A percentile compares a stretch with the other conserved stretches of the same genome.
Evolutionary conservation across 2,888 invertebrate species (phyloP).

Genomic region (Morpho deidamia): DNA sequence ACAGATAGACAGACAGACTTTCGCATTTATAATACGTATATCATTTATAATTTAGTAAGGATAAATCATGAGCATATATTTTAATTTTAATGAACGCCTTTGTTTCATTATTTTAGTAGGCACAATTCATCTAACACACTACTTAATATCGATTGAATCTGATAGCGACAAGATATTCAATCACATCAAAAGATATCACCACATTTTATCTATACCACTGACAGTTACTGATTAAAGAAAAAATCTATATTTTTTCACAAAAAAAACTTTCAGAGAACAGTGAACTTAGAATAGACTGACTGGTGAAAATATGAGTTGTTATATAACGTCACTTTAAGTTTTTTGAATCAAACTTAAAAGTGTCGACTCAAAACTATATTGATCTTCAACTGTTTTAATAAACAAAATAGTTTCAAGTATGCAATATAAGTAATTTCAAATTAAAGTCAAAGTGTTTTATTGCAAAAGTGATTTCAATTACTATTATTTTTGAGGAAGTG

Average conservation of each 20-base stretch:
- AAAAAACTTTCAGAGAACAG: background rate
- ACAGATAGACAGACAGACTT: no score
- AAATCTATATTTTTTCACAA: background rate
- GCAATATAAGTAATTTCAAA: background rate
- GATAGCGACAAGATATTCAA: background rate
- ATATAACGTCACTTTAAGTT: constrained; percentile 3
- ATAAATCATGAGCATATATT: no score
- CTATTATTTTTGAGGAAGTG: no score
- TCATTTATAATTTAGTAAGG: no score
- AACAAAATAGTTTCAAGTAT: constrained; percentile 11
- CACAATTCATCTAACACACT: background rate
- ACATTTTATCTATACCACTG: background rate
- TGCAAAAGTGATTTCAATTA: background rate
- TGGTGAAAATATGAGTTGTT: background rate
- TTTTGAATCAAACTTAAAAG: constrained; percentile 1
- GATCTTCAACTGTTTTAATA: constrained; percentile 19
- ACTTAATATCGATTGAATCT: background rate
- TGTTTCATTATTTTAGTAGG: no score
- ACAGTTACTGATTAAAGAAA: background rate
- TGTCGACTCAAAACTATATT: background rate
- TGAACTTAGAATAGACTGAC: background rate
- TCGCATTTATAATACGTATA: no score
- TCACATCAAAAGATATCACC: background rate
- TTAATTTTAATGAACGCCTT: no score
- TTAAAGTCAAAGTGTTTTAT: background rate